These are phyloP conservation scores for Luehdorfia chinensis DNA, from an alignment of 1,140 invertebrate species.

Conservation along the genomic window DNA sequence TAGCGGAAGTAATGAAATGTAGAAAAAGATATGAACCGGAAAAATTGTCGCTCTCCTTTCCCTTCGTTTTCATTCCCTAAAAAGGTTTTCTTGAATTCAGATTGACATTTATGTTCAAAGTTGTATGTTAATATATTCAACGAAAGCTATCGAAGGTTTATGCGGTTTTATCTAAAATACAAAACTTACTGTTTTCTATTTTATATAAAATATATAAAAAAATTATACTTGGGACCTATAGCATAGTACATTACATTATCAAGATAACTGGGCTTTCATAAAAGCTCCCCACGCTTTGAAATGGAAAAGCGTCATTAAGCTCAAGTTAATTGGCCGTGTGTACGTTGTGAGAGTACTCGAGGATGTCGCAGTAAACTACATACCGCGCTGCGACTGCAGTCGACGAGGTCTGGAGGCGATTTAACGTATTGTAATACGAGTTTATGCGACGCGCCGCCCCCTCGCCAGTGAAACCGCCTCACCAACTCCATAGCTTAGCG, in stretches of 20 bases:
- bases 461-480: slow-evolving; percentile 33
- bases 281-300: slow-evolving; percentile 22
- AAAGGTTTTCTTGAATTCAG: slow-evolving; percentile 47
- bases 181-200: too few relatives aligned
- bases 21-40: slow-evolving; percentile 72
- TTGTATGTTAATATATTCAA: too few relatives aligned
- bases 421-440: slow-evolving; percentile 63
- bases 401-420: slow-evolving; percentile 49
- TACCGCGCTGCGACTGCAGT: slow-evolving; percentile 41
- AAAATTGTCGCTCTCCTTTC: slow-evolving; percentile 69
- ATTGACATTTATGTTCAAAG: slow-evolving; percentile 32
- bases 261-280: too few relatives aligned
- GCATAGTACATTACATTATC: too few relatives aligned
- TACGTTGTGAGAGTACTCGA: slow-evolving; percentile 36
- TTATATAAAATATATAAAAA: too few relatives aligned
- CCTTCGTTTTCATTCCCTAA: slow-evolving; percentile 52
- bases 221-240: too few relatives aligned
- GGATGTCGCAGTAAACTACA: slow-evolving; percentile 35
- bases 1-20: slow-evolving; percentile 75
- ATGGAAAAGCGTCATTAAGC: slow-evolving; percentile 51
- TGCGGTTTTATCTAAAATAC: too few relatives aligned
- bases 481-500: slow-evolving; percentile 40
- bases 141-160: too few relatives aligned
- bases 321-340: slow-evolving; percentile 51
- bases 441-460: slow-evolving; percentile 49